Base-by-base conservation (phyloP, 2,113 vertebrate genomes). In the Chloroceryle aenea region DNA sequence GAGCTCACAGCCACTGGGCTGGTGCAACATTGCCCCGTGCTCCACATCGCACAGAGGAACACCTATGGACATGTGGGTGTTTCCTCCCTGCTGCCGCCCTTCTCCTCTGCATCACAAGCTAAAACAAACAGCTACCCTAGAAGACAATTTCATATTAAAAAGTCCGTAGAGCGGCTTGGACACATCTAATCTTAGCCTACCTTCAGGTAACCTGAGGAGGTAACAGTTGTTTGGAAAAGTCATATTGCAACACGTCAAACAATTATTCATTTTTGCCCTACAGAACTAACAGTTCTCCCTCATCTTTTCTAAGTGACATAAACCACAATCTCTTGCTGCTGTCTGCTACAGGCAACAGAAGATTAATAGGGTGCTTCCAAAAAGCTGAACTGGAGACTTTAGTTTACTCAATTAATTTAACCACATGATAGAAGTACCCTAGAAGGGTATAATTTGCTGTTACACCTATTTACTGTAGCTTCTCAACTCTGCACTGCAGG, bases 21-120 rank as follows among this genome's bases (percentile, higher is more conserved):
- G 29, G n/a, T 4, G 3, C 42, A 89, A 66, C 38, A 30, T 0
- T 17, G 43, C 10, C 36, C 19, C 8, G 10, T 3, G 4, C 61
- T 68, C 55, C 38, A 59, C 32, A 8, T 23, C 10, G 14, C 62
- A 71, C 38, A n/a, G 23, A 40, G 20, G 76, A 75, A 27, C 1
- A 2, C 25, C n/a, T 6, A 16, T 0, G 1, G 25, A 52, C 36
- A n/a, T 2, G 2, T 6, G 21, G 22, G 25, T 30, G 18, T 21
- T 62, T 26, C 27, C 17, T 3, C 20, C 8, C 4, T 8, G 1
- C 30, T 3, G 1, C 25, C 6, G 1, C 17, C 50, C 42, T 45
- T 66, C 14, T 27, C 26, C 15, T 0, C 0, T 4, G 26, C 43
- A 43, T 11, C 62, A 75, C 32, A 6, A 72, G 32, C 30, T 23